Conservation (phyloP, 2,113 vertebrate species). For the Gallinago media region DNA sequence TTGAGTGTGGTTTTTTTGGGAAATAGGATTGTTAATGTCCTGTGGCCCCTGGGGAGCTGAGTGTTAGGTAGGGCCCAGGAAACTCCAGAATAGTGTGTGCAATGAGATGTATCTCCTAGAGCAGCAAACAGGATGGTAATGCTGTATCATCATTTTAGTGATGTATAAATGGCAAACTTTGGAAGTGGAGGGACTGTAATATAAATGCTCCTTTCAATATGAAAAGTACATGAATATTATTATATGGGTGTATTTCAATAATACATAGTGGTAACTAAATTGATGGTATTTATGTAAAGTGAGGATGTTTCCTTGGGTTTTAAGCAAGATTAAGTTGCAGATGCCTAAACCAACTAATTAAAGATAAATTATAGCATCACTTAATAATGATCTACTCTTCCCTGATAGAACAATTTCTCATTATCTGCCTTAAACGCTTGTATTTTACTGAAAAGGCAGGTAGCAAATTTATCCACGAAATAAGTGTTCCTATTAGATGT, state of each 20-base stretch:
- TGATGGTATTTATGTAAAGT: not conserved
- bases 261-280: not conserved
- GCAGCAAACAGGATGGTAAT: not conserved
- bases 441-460: not conserved
- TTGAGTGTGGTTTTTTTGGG: not conserved
- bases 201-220: not conserved
- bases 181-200: not conserved
- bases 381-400: not conserved
- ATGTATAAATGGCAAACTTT: not conserved
- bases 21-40: not conserved
- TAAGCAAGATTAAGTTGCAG: not conserved
- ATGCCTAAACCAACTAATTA: not conserved
- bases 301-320: not conserved
- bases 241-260: not conserved
- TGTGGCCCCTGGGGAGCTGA: not conserved
- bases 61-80: not conserved
- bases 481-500: accelerated
- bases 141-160: not conserved
- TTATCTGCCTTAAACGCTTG: not conserved
- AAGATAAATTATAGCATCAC: not conserved
- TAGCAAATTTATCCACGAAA: not conserved
- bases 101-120: not conserved
- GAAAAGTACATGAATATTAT: not conserved
- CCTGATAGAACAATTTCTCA: not conserved
- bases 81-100: not conserved